Evolutionary conservation across 2,888 invertebrate genomes (phyloP), one percentile per base, ranked within the genome.

Genomic region (Oxycera nigricornis): DNA sequence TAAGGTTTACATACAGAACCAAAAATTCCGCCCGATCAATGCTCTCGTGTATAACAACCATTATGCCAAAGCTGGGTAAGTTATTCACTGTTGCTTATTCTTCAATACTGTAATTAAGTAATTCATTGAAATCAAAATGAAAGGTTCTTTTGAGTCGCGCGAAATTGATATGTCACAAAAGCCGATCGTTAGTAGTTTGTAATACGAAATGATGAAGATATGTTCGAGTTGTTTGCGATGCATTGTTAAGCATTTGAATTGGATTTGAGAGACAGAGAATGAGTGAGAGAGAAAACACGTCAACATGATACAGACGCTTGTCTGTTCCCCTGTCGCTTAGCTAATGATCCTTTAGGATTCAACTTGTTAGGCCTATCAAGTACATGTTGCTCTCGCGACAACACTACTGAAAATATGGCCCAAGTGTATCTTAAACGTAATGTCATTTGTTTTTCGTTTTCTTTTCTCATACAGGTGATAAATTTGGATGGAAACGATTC

Each of bases 401-500:
- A 6, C 67, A 67, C 41, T 26, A 22, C 14, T n/a, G 55, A 20
- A 41, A 6, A 22, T 14, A 65, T 52, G 28, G 6, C 24, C 11
- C n/a, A n/a, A 41, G 20, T 67, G 20, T 55, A 70, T 20, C 31
- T 55, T 22, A 55, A 52, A 68, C 39, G 30, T 68, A 68, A 68
- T 68, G 30, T 46, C 57, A 57, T 57, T 57, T 55, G 55, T 72
- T 68, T 65, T 39, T 50, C 26, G 26, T 31, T 72, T 72, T 52
- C n/a, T 39, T 57, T 41, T 72, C 28, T 41, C 24, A 2, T 17
- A 50, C 39, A 73, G 73, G 73, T 73, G 26, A 85, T 85, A 80
- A 85, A 85, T 80, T 83, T 89, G 81, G 89, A 89, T 82, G 88
- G 87, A 52, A 88, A 87, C 76, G 88, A 88, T 81, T 89, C 89